Conservation (phyloP, 2,888 invertebrate species). For the Halictus ligatus region DNA sequence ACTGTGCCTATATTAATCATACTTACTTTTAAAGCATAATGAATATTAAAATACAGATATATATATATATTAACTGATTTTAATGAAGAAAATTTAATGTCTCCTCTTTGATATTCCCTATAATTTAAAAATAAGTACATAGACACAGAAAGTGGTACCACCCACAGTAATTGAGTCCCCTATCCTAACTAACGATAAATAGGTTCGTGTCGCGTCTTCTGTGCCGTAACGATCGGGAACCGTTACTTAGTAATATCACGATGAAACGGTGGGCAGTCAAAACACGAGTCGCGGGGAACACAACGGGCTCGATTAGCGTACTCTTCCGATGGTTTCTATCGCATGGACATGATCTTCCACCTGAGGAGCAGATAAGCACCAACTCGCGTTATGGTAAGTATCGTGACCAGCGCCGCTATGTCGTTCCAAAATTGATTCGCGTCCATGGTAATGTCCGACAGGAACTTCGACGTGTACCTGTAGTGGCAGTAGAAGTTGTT, state of each 20-base stretch:
- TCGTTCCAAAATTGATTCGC: constrained; percentile 94
- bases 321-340: constrained; percentile 84
- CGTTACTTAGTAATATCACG: not conserved
- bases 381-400: constrained; percentile 88
- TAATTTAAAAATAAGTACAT: no score
- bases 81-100: no score
- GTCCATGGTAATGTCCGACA: constrained; percentile 92
- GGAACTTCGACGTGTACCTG: constrained; percentile 92
- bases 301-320: not conserved
- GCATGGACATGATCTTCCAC: constrained; percentile 90
- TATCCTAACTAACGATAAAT: not conserved
- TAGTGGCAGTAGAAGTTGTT: constrained; percentile 93
- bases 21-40: no score
- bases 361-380: constrained; percentile 90
- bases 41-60: no score
- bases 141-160: no score
- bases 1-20: no score
- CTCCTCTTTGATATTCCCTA: no score
- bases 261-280: not conserved
- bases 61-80: no score
- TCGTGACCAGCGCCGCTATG: constrained; percentile 89
- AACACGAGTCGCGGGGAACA: not conserved
- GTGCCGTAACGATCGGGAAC: not conserved
- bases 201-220: not conserved
- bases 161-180: no score